Percentiles rank a stretch among this genome's conserved stretches.
These are phyloP conservation scores for Orthonevra nobilis DNA, from an alignment of 2,888 invertebrate species.

Conservation along the genomic window DNA sequence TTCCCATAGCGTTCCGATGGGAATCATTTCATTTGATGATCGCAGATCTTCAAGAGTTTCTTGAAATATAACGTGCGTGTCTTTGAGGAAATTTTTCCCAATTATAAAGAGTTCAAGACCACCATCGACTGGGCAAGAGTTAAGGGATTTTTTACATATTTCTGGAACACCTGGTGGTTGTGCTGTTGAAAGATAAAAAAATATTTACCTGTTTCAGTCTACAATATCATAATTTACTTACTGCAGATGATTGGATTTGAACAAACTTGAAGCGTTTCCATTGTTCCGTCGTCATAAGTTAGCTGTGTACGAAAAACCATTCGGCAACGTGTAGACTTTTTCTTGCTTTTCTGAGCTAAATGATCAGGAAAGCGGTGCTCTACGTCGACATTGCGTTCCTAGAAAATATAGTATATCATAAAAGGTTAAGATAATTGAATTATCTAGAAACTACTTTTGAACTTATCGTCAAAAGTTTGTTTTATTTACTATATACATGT, in stretches of 20 bases:
- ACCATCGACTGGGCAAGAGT: conserved; percentile 89
- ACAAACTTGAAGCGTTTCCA: conserved; percentile 92
- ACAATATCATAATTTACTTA: conserved; percentile 83
- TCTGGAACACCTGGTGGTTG: conserved; percentile 96
- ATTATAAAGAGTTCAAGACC: conserved; percentile 92
- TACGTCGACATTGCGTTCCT: conserved; percentile 97
- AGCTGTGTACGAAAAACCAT: conserved; percentile 96
- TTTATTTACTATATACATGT: too few relatives aligned
- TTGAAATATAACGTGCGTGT: conserved; percentile 90
- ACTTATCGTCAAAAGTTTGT: too few relatives aligned
- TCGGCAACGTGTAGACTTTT: conserved; percentile 96
- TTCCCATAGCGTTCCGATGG: conserved; percentile 84
- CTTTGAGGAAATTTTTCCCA: conserved; percentile 95
- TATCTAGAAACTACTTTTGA: too few relatives aligned
- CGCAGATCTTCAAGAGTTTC: conserved; percentile 77
- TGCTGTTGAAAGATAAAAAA: conserved; percentile 81
- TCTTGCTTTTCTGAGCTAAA: conserved; percentile 90
- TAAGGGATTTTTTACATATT: conserved; percentile 93
- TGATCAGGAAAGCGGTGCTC: conserved; percentile 93
- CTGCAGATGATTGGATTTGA: conserved; percentile 96
- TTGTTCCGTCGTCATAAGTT: conserved; percentile 87
- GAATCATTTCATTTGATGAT: conserved; percentile 80
- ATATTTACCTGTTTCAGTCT: neutral
- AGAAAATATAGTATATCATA: conserved; percentile 65
- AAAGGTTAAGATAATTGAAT: too few relatives aligned